Conservation (phyloP, 1,140 invertebrate species). For the Tachypleus tridentatus region DNA sequence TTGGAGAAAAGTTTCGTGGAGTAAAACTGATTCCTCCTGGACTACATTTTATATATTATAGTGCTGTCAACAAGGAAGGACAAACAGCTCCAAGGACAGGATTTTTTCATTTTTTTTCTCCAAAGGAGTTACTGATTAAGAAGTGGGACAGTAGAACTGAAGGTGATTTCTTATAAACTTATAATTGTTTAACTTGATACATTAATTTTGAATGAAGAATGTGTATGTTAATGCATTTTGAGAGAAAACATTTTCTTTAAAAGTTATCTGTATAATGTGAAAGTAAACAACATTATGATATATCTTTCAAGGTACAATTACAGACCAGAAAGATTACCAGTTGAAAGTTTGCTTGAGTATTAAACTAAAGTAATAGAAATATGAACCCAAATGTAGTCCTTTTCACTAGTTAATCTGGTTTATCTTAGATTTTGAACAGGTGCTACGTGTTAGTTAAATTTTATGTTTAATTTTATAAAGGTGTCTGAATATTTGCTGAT, state of each 20-base stretch:
- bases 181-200: neutral
- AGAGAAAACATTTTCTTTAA: conserved; percentile 18
- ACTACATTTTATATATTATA: conserved; percentile 87
- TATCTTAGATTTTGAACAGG: no score
- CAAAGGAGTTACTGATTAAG: conserved; percentile 68
- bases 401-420: no score
- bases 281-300: no score
- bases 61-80: conserved; percentile 41
- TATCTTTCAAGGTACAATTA: no score
- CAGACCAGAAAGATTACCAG: no score
- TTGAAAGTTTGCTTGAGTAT: no score
- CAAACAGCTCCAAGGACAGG: conserved; percentile 58
- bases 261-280: no score
- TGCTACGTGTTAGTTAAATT: no score
- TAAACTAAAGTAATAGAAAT: no score
- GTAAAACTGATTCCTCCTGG: conserved; percentile 99
- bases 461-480: no score
- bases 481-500: no score
- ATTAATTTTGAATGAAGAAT: conserved; percentile 6
- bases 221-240: conserved; percentile 8
- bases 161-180: conserved; percentile 25
- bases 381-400: no score
- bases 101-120: conserved; percentile 77
- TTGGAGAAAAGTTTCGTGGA: conserved; percentile 83
- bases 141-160: conserved; percentile 57